phyloP scores from a whole-genome alignment of 53 echinoderm and acorn worm species.

The Crossaster papposus region DNA sequence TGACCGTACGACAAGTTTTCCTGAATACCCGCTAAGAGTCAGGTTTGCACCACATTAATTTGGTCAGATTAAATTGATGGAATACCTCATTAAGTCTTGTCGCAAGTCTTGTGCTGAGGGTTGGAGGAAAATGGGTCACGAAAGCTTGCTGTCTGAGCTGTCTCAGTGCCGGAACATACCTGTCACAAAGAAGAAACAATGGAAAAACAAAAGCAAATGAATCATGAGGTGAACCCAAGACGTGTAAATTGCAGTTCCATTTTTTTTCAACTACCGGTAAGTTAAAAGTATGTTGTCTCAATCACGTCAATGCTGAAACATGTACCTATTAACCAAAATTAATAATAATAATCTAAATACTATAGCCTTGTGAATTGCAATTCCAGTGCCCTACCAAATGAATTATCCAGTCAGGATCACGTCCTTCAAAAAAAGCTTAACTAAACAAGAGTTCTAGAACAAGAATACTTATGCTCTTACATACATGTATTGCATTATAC shows the following conservation, averaged over 20 bases:
- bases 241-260: background rate
- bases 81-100: conserved; percentile 62
- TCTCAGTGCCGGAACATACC: conserved; percentile 92
- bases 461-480: too few relatives aligned
- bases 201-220: background rate
- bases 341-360: background rate
- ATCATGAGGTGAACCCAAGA: background rate
- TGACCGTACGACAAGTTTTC: too few relatives aligned
- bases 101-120: conserved; percentile 76
- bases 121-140: conserved; percentile 90
- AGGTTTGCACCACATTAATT: too few relatives aligned
- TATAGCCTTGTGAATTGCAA: background rate
- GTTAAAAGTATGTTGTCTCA: conserved; percentile 77
- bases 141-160: conserved; percentile 85
- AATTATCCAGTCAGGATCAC: too few relatives aligned
- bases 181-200: background rate
- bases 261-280: too few relatives aligned
- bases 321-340: conserved; percentile 65
- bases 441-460: too few relatives aligned
- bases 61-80: background rate
- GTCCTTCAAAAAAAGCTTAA: too few relatives aligned
- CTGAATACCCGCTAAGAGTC: too few relatives aligned
- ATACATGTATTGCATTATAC: too few relatives aligned
- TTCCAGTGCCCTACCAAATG: background rate
- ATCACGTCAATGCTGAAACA: conserved; percentile 83